Evolutionary conservation across 2,797 vertebrate species (phyloP).

Genomic region (Tragelaphus eurycerus): DNA sequence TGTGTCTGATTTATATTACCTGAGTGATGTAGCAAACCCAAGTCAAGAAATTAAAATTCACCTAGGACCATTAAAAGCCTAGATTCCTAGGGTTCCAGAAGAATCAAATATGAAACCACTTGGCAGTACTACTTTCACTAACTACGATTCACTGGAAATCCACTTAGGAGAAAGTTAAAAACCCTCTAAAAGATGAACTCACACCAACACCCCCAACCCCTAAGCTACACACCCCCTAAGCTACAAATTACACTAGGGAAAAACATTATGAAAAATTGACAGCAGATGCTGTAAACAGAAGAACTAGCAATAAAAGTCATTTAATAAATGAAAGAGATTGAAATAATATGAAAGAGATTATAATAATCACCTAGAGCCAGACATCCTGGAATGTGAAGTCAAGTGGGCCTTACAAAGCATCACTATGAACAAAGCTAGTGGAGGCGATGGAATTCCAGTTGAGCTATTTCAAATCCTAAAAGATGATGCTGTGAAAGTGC

Average conservation of each 20-base stretch:
- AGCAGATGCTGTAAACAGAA: background rate
- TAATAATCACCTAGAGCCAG: background rate
- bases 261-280: background rate
- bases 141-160: background rate
- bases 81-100: background rate
- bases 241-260: background rate
- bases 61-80: background rate
- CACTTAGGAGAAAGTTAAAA: background rate
- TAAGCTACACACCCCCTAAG: background rate
- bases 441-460: too few relatives aligned
- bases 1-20: background rate
- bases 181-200: background rate
- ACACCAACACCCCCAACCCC: background rate
- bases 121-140: background rate
- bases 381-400: too few relatives aligned
- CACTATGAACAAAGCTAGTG: too few relatives aligned
- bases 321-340: background rate
- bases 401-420: too few relatives aligned
- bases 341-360: background rate
- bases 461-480: too few relatives aligned
- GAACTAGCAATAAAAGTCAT: background rate
- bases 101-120: background rate
- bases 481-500: too few relatives aligned
- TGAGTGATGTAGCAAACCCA: background rate
- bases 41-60: conserved; percentile 17